Base-by-base conservation (phyloP, 2,888 invertebrate species). In the Synergus laeviventris region DNA sequence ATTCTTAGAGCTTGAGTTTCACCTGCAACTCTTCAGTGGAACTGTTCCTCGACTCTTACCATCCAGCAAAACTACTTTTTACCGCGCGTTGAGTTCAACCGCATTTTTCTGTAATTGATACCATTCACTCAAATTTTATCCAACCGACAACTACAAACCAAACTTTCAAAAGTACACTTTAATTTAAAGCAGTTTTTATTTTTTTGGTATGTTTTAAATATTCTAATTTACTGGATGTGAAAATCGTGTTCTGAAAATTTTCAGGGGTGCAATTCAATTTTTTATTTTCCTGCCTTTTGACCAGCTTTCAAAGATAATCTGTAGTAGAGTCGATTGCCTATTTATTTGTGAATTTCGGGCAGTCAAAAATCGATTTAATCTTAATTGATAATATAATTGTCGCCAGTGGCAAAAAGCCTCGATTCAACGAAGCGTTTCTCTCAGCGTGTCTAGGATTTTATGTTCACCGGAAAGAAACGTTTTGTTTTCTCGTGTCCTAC, bases 21-120 rank as follows among this genome's bases (percentile, higher is more conserved):
- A 31, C 16, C 31, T 70, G 70, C 70, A 70, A 49, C 49, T 49
- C 70, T 70, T 49, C 70, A 70, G 24, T 49, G 70, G 16, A 64
- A 64, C 64, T 38, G 21, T 64, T 64, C 14, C 18, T 42, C 39
- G 31, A 31, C 24, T 49, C 70, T 70, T 70, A 49, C 45, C 70
- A 49, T 49, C 70, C 70, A 45, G 70, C 45, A 31, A 70, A 70
- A 49, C 49, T 8, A 70, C 70, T 70, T 70, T 70, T 70, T 70
- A 5, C 16, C n/a, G 45, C 12, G 16, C n/a, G 4, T 21, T 31
- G n/a, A 16, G 49, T 49, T 24, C 70, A 5, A 31, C 31, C 31
- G 24, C 24, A 24, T 70, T 70, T 70, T 49, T 45, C 45, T 21
- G 11, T 16, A 49, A 31, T n/a, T 24, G 31, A 24, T 24, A 70